Conservation (phyloP, 2,113 vertebrate species). For the Microtus richardsoni region DNA sequence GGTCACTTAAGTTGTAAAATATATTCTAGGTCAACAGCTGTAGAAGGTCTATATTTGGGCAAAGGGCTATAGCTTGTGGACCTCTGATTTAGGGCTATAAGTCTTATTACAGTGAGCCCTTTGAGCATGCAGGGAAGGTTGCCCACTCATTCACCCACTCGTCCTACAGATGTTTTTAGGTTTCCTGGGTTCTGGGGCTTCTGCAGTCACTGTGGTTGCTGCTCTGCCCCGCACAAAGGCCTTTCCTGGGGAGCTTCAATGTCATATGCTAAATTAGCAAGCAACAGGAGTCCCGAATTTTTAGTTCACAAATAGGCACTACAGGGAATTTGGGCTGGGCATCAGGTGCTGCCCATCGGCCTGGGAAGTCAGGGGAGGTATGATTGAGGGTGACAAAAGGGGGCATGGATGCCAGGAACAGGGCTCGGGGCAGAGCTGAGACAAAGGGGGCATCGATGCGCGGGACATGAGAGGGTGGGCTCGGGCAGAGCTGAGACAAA, state of each 20-base stretch:
- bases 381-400: not conserved
- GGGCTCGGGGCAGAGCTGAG: too few relatives aligned
- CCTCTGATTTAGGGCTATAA: not conserved
- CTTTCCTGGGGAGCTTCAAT: not conserved
- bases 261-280: not conserved
- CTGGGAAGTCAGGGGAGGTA: too few relatives aligned
- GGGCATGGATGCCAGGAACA: too few relatives aligned
- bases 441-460: not conserved
- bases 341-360: not conserved
- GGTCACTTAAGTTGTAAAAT: not conserved
- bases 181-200: not conserved
- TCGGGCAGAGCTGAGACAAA: not conserved
- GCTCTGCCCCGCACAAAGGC: not conserved
- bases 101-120: not conserved
- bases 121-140: not conserved
- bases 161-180: not conserved
- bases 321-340: rapidly evolving
- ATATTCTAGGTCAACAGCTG: not conserved
- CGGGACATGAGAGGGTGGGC: not conserved
- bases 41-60: not conserved
- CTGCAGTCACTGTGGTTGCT: not conserved
- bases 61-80: not conserved
- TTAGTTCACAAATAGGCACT: not conserved
- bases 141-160: not conserved
- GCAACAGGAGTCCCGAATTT: not conserved